These are phyloP conservation scores for Agriotes lineatus DNA, from an alignment of 2,888 invertebrate species.

Conservation along the genomic window DNA sequence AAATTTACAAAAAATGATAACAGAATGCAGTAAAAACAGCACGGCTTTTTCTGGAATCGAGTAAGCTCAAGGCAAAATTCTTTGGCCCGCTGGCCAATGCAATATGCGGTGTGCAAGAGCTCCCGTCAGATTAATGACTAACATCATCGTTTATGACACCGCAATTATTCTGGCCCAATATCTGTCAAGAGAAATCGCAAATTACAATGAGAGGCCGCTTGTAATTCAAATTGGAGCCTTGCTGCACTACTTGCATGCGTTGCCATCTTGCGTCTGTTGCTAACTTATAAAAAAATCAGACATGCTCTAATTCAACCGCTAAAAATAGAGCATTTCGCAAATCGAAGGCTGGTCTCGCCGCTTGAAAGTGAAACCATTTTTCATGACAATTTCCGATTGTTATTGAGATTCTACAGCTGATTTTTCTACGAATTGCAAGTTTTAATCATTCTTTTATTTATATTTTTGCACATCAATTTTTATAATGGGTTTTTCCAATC, in stretches of 20 bases:
- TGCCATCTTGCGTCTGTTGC: constrained; percentile 21
- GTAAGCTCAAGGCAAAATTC: no score
- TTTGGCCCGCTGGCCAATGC: constrained; percentile 3
- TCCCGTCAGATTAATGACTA: constrained; percentile 39
- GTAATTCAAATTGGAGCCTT: constrained; percentile 27
- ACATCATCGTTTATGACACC: constrained; percentile 42
- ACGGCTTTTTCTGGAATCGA: no score
- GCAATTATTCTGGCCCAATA: constrained; percentile 47
- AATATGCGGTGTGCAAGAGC: constrained; percentile 28
- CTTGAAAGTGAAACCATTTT: no score
- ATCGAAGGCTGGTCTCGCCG: no score
- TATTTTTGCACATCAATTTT: no score
- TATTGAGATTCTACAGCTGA: no score
- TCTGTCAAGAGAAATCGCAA: constrained; percentile 44
- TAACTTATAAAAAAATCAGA: constrained; percentile 30
- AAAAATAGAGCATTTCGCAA: constrained; percentile 25
- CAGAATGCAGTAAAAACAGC: no score
- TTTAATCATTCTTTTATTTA: no score
- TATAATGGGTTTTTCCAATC: no score
- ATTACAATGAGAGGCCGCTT: constrained; percentile 40
- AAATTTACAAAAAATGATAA: no score
- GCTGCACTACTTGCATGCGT: constrained; percentile 2
- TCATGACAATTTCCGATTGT: no score
- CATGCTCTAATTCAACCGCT: constrained; percentile 25
- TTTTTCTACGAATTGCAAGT: no score